Base-by-base conservation (phyloP, 2,113 vertebrate genomes). In the Mystacornis crossleyi region DNA sequence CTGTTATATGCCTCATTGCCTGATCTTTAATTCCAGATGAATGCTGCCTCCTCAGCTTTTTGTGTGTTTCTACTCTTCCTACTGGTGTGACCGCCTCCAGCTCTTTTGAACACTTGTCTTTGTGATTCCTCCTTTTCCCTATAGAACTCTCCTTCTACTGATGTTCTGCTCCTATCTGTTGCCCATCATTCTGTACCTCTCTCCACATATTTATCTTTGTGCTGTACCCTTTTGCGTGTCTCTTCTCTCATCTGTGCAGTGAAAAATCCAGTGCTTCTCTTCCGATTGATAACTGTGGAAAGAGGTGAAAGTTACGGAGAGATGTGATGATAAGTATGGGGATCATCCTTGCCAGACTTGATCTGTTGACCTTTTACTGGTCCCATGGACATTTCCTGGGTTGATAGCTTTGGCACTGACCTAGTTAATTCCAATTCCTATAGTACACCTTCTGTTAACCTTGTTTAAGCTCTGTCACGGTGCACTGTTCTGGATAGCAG, bases 51-150 rank as follows among this genome's bases (percentile, higher is more conserved):
- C 80, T 90, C 75, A 71, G 79, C 40, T 84, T 72, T 94, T 93
- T 94, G 43, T 92, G 66, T 67, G 45, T 77, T 95, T 94, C 69
- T 89, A 21, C 69, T 82, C 78, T 92, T 85, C 81, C 75, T 92
- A 66, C 79, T 73, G 86, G 54, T 62, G 65, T 93, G 90, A 93
- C 86, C 71, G 88, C 67, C 89, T 88, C 51, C 53, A 43, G 25
- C 45, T 90, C 40, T 54, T 91, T 83, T 96, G 88, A 95, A 82
- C 78, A 20, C 33, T 29, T 38, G 8, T 81, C 81, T 94, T 85
- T 91, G 42, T 93, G 84, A 94, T 86, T 86, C 81, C 9, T 87
- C 24, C 65, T 87, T 87, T 85, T 88, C 55, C 71, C 17, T 73
- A 48, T 60, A 72, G 90, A 93, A 82, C 29, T 86, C 11, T 84